Evolutionary conservation across 1,140 invertebrate genomes (phyloP), one percentile per base, ranked within the genome.

Genomic region (Lutraria rhynchaena): DNA sequence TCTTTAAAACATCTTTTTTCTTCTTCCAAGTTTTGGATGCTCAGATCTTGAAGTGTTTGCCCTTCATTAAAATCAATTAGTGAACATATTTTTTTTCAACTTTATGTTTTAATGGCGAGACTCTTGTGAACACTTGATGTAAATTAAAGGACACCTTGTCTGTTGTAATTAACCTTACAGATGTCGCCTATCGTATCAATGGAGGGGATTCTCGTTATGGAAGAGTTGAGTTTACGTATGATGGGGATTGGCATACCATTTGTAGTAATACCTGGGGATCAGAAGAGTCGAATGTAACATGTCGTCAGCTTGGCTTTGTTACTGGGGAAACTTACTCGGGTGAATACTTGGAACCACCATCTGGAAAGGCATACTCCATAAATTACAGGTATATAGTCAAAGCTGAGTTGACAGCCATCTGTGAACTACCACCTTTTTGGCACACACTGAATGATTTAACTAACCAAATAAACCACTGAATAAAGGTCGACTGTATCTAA

Each of bases 261-360:
- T 89, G 88, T 65, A 86, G 84, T 19, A 53, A 65, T 1, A 84
- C 69, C 11, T 87, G 85, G 82, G 80, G 77, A 33, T 74, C 85
- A 22, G 70, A 83, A 22, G 85, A 87, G 33, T 86, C 88, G n/a
- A 86, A 87, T 44, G 86, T 86, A 24, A 86, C 86, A 33, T 89
- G 88, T 69, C 69, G 77, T 24, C 85, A 87, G 24, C 70, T 88
- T 17, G 73, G 75, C 1, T 88, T 74, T 57, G 44, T 57, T 19
- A 87, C 86, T 3, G 88, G 88, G 5, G 70, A 88, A 7, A 69
- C 74, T 1, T 89, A 82, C 55, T 81, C 44, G 29, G 84, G 82
- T 7, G 55, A 60, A 4, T 81, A 80, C 57, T 13, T 27, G 19
- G n/a, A 63, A 19, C 41, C 53, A 57, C 65, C 82, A 35, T 49